Base-by-base conservation (phyloP, 1,140 invertebrate genomes). In the Sweltsa coloradensis region DNA sequence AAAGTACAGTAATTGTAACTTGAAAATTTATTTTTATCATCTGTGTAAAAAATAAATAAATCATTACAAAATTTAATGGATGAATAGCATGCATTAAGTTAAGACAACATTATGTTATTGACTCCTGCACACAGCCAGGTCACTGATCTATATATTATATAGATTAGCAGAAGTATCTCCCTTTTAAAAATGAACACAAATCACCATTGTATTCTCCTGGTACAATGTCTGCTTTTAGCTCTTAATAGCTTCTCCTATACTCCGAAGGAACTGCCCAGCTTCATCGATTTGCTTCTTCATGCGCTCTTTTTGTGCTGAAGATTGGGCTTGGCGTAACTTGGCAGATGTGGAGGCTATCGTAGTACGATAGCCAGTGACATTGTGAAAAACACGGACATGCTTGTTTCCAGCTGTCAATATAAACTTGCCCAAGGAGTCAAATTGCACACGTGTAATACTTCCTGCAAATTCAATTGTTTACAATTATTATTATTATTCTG, bases 361-460 rank as follows among this genome's bases (percentile, higher is more conserved):
- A 11, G 78, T 79, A 51, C 73, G 67, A 56, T 83, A 82, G 5
- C 86, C 87, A 47, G 83, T 76, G 7, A 91, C 71, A 57, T 93
- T 92, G 56, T 84, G 78, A 53, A 91, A 81, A 16, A 93, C 74
- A 39, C 81, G 71, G 13, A 92, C 77, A 34, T 79, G 78, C 46
- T 76, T 79, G 56, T 90, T 85, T 11, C 83, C 85, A 41, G 78
- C 70, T 2, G 78, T 76, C 45, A 86, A 70, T n/a, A 93, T 55
- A 59, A 78, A 82, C 56, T 83, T 78, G 16, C 80, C 81, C 41
- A 73, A 66, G 21, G 79, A 69, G 59, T 89, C 83, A 62, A 91
- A 92, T 18, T 66, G 55, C 34, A 92, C 62, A 49, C 73, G 67
- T 24, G 69, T 74, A 46, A 91, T 79, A 18, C 71, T 57, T 55